Evolutionary conservation across 2,888 invertebrate species (phyloP).

Genomic region (Machimus atricapillus): DNA sequence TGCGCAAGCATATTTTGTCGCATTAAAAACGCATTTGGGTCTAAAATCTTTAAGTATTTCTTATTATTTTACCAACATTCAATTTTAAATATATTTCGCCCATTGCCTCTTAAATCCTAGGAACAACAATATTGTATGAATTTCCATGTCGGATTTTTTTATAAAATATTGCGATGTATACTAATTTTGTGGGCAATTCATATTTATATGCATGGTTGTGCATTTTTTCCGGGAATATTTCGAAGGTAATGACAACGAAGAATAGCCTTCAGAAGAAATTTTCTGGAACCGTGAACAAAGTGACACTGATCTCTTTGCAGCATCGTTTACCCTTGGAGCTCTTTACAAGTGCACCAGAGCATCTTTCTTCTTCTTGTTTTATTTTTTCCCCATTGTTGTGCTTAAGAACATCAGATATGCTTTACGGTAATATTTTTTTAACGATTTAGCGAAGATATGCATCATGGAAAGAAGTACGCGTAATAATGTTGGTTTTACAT

Average conservation of each 20-base stretch:
- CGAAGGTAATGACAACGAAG: not conserved
- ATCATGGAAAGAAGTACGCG: not conserved
- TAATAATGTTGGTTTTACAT: not conserved
- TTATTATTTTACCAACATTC: not conserved
- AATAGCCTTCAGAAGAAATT: not conserved
- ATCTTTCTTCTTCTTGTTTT: not conserved
- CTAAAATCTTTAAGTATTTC: not conserved
- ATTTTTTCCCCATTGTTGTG: not conserved
- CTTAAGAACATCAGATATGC: not conserved
- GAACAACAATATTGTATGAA: not conserved
- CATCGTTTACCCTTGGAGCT: not conserved
- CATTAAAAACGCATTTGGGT: not conserved
- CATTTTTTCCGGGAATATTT: not conserved
- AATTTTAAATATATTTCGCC: not conserved
- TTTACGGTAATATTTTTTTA: not conserved
- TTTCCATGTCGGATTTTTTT: not conserved
- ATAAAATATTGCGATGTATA: not conserved
- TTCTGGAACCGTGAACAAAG: not conserved
- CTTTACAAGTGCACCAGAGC: not conserved
- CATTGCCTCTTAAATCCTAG: not conserved
- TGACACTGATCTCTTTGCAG: not conserved
- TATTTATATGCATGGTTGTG: not conserved
- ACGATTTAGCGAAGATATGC: not conserved
- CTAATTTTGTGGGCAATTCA: not conserved
- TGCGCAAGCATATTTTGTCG: not conserved